A percentile compares a stretch with the other conserved stretches of the same genome.
phyloP scores from a whole-genome alignment of 2,113 vertebrate species.

The Vulpes ferrilata region DNA sequence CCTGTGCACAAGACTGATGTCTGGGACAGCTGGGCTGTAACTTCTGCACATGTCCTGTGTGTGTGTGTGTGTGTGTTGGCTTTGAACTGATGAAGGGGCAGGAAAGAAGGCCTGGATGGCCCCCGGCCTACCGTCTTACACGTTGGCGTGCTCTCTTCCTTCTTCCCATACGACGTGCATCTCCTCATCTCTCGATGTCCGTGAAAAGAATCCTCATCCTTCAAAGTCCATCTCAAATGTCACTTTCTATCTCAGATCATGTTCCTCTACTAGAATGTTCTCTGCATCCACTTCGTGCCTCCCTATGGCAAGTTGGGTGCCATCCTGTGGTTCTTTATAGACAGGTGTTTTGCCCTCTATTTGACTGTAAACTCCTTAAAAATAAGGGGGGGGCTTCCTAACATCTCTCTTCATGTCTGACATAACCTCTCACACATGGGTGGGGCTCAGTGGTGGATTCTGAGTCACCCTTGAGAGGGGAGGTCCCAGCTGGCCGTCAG shows the following conservation, averaged over 20 bases:
- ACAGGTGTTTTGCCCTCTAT: accelerated
- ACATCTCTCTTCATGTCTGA: not conserved
- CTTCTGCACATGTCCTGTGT: accelerated
- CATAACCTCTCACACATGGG: accelerated
- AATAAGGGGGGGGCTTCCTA: not conserved
- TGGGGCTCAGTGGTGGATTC: not conserved
- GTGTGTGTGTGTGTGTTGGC: not conserved
- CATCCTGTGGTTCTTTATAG: accelerated
- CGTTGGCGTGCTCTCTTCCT: accelerated
- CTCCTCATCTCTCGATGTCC: accelerated
- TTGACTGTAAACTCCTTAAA: not conserved
- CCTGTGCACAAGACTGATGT: not conserved
- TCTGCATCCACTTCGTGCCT: accelerated
- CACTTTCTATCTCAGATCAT: not conserved
- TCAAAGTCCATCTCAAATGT: not conserved
- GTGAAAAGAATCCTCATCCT: not conserved
- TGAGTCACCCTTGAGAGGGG: not conserved
- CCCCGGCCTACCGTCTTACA: accelerated
- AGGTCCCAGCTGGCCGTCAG: not conserved
- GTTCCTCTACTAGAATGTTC: too few species aligned
- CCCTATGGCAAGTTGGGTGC: accelerated
- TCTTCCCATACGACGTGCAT: accelerated
- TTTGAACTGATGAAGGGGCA: not conserved
- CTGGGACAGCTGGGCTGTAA: not conserved
- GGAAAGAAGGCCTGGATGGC: not conserved